These are phyloP conservation scores for Zeus faber DNA, from an alignment of 2,113 vertebrate genomes.

Conservation along the genomic window DNA sequence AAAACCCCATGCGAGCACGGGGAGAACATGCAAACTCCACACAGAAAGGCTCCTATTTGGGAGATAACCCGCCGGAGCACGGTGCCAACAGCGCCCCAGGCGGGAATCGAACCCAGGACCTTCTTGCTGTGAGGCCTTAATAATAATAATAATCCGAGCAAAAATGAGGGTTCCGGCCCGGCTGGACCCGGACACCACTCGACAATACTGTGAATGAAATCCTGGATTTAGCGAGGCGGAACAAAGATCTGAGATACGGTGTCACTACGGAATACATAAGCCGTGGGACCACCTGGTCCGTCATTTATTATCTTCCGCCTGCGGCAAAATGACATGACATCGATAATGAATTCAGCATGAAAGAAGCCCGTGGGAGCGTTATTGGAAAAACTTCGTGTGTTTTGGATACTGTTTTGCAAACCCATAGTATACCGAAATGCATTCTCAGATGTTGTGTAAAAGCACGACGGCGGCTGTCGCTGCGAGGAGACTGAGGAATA, in stretches of 20 bases:
- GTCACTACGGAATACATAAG: conserved; percentile 45
- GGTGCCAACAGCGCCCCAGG: too few relatives aligned
- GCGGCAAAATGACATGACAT: conserved; percentile 2
- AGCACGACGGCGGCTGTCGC: conserved; percentile 60
- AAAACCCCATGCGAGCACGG: too few relatives aligned
- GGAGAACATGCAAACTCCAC: too few relatives aligned
- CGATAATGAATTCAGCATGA: conserved; percentile 31
- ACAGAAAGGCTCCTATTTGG: too few relatives aligned
- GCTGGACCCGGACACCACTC: too few relatives aligned
- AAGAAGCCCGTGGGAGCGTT: conserved; percentile 1
- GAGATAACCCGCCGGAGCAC: too few relatives aligned
- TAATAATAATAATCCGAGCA: too few relatives aligned
- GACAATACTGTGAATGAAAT: too few relatives aligned
- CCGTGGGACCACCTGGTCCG: conserved; percentile 44
- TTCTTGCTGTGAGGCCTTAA: too few relatives aligned
- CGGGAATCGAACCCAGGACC: too few relatives aligned
- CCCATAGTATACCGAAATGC: conserved; percentile 42
- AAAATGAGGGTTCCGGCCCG: too few relatives aligned
- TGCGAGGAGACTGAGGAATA: conserved; percentile 62
- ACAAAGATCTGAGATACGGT: background rate
- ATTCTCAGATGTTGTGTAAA: conserved; percentile 53
- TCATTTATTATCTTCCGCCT: conserved; percentile 52
- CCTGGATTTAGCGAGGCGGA: conserved; percentile 14
- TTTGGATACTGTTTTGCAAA: background rate
- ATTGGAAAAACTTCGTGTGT: background rate